Conservation (phyloP, 2,888 invertebrate genomes). For the Megaustenia siamemsis region DNA sequence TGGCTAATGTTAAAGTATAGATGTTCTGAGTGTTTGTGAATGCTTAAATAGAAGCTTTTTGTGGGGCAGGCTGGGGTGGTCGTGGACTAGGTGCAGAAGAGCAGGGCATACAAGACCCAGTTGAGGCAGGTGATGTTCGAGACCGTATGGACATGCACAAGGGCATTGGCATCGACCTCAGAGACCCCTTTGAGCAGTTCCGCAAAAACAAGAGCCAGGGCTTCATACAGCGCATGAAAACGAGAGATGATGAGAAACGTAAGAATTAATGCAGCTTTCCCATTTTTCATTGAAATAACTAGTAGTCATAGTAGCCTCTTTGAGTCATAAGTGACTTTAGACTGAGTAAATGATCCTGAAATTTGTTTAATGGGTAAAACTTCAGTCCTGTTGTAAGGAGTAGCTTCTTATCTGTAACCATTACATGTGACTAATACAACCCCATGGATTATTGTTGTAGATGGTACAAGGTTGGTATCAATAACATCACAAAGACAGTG, state of each 20-base stretch:
- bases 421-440: no score
- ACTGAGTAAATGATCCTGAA: no score
- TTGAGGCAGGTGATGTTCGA: constrained; percentile 90
- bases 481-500: no score
- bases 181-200: constrained; percentile 97
- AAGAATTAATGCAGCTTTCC: constrained; percentile 9
- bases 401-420: no score
- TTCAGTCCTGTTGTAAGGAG: no score
- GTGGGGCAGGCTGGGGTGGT: constrained; percentile 89
- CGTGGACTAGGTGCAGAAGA: constrained; percentile 95
- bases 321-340: no score
- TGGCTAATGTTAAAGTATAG: no score
- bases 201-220: constrained; percentile 85
- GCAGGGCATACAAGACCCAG: constrained; percentile 96
- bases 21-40: no score
- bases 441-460: no score
- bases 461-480: no score
- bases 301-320: no score
- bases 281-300: neutral
- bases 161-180: constrained; percentile 93
- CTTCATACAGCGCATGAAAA: constrained; percentile 78
- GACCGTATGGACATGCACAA: constrained; percentile 96
- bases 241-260: constrained; percentile 66
- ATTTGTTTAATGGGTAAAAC: no score
- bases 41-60: constrained; percentile 1